These are phyloP conservation scores for Heliangelus exortis DNA, from an alignment of 2,797 vertebrate species.

Conservation along the genomic window DNA sequence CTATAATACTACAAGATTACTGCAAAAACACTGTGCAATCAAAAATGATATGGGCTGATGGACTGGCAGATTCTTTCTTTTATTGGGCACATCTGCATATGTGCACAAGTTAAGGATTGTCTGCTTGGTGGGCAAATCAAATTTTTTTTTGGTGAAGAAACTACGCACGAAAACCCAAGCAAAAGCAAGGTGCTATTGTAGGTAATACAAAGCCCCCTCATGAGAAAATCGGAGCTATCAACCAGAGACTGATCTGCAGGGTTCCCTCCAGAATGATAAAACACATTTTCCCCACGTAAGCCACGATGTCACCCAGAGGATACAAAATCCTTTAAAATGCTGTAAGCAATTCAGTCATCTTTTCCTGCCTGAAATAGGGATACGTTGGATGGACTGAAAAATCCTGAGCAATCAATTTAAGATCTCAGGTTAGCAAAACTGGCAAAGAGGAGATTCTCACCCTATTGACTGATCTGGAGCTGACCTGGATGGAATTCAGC, in stretches of 20 bases:
- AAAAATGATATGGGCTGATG: not conserved
- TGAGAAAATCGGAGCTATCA: not conserved
- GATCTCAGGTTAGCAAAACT: not conserved
- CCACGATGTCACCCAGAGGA: accelerated
- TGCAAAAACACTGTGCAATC: not conserved
- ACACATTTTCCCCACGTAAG: not conserved
- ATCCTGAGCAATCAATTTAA: accelerated
- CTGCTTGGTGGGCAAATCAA: not conserved
- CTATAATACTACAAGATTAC: not conserved
- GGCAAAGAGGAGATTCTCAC: not conserved
- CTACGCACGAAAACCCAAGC: not conserved
- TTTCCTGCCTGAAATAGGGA: not conserved
- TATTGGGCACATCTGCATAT: not conserved
- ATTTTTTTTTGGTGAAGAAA: not conserved
- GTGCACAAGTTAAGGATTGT: not conserved
- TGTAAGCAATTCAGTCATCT: not conserved
- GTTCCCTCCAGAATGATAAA: not conserved
- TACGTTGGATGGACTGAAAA: not conserved
- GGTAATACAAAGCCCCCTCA: not conserved
- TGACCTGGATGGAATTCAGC: not conserved
- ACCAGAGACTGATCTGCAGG: not conserved
- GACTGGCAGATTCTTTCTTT: not conserved
- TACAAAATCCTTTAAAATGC: not conserved
- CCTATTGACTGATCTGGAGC: accelerated
- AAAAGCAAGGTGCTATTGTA: not conserved